These are phyloP conservation scores for Cryptoprocta ferox DNA, from an alignment of 2,797 vertebrate genomes.

Conservation along the genomic window DNA sequence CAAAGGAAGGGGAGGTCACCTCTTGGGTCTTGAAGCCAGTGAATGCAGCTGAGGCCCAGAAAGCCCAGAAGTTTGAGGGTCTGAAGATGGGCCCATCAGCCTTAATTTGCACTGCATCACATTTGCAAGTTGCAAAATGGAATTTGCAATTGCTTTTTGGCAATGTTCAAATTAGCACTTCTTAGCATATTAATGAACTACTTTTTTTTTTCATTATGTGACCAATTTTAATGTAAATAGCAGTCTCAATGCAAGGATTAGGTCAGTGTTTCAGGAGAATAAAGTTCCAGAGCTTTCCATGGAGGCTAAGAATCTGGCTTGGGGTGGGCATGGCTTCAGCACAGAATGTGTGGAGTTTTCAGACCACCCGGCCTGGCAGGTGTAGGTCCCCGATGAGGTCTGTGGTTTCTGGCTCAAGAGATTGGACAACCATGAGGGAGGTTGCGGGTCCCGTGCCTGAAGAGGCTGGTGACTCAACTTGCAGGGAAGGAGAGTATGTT, in stretches of 20 bases:
- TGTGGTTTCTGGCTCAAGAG: background rate
- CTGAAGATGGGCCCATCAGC: conserved; percentile 77
- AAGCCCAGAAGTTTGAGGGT: conserved; percentile 44
- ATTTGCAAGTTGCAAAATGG: conserved; percentile 82
- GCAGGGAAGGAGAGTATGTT: background rate
- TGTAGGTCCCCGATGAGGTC: background rate
- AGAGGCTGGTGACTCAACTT: background rate
- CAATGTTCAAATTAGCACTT: conserved; percentile 85
- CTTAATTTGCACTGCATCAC: conserved; percentile 80
- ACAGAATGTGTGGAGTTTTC: background rate
- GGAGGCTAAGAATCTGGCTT: background rate
- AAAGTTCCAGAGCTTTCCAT: conserved; percentile 64
- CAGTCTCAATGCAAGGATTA: conserved; percentile 62
- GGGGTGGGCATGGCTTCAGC: background rate
- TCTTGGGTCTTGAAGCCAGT: background rate
- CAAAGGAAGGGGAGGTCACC: background rate
- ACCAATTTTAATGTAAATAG: conserved; percentile 80
- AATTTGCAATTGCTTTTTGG: conserved; percentile 82
- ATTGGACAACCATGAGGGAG: rapidly evolving
- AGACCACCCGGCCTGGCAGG: background rate
- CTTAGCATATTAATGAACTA: conserved; percentile 83
- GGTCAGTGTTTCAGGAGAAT: conserved; percentile 58
- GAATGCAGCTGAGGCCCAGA: background rate
- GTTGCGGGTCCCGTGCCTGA: background rate
- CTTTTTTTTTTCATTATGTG: conserved; percentile 78